Percentiles rank a stretch among this genome's conserved stretches.
Conservation (phyloP, 2,797 vertebrate species). For the Podarcis lilfordi region DNA sequence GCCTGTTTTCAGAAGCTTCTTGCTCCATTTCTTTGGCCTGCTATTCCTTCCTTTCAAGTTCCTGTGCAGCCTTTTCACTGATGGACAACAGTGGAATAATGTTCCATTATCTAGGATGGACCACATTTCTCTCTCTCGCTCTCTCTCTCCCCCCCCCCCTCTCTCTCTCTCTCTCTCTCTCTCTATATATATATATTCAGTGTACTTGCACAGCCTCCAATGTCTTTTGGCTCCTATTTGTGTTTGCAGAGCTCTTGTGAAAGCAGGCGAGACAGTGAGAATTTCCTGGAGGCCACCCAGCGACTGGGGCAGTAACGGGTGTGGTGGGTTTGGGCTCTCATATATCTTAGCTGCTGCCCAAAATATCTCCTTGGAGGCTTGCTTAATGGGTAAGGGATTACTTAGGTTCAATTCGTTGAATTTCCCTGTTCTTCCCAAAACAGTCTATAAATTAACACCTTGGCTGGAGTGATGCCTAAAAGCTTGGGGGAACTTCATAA, state of each 20-base stretch:
- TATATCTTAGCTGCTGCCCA: not conserved
- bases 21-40: not conserved
- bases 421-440: not conserved
- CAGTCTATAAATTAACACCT: not conserved
- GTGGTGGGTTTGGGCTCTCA: not conserved
- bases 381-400: conserved; percentile 23
- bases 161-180: not conserved
- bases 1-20: not conserved
- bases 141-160: not conserved
- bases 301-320: not conserved
- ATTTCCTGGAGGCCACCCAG: not conserved
- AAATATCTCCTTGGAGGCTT: not conserved
- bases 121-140: too few species aligned
- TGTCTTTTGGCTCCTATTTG: not conserved
- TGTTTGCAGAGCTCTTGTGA: not conserved
- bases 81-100: not conserved
- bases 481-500: not conserved
- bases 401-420: conserved; percentile 10
- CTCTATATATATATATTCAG: too few species aligned
- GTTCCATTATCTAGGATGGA: too few species aligned
- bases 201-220: not conserved
- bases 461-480: not conserved
- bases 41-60: not conserved
- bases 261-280: not conserved
- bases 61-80: not conserved